Conservation (phyloP, 2,888 invertebrate genomes). For the Watsonalla binaria region DNA sequence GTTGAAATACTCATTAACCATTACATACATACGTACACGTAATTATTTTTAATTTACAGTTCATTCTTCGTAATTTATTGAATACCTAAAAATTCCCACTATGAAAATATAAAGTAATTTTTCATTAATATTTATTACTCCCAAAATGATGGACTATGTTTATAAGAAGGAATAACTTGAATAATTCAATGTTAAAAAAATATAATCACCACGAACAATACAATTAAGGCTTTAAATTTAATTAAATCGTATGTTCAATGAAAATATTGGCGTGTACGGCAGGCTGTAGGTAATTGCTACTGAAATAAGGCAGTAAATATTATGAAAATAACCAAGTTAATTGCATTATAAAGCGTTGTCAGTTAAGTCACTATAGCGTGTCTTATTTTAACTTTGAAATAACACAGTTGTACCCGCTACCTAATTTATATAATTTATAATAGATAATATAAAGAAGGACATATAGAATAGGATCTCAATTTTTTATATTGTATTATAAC, state of each 20-base stretch:
- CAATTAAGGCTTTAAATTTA: not conserved
- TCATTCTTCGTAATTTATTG: not conserved
- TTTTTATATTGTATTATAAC: no score
- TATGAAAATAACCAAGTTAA: not conserved
- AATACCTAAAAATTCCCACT: not conserved
- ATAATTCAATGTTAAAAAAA: not conserved
- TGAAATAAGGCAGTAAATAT: not conserved
- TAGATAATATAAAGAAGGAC: no score
- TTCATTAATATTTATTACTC: slow-evolving; percentile 2
- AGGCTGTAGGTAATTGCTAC: not conserved
- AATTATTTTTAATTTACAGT: slow-evolving; percentile 2
- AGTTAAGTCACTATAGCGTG: not conserved
- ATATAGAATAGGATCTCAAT: no score
- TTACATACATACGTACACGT: not conserved
- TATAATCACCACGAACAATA: not conserved
- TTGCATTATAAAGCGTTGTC: not conserved
- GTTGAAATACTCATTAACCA: not conserved
- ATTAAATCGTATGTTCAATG: not conserved
- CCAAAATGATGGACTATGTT: not conserved
- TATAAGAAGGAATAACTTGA: not conserved
- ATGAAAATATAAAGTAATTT: slow-evolving; percentile 1
- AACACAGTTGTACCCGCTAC: no score
- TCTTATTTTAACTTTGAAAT: not conserved
- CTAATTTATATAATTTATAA: no score
- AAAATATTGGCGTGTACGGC: not conserved